Percentiles rank a stretch among this genome's conserved stretches.
These are phyloP conservation scores for Mastomys natalensis DNA, from an alignment of 2,113 vertebrate species.

Conservation along the genomic window DNA sequence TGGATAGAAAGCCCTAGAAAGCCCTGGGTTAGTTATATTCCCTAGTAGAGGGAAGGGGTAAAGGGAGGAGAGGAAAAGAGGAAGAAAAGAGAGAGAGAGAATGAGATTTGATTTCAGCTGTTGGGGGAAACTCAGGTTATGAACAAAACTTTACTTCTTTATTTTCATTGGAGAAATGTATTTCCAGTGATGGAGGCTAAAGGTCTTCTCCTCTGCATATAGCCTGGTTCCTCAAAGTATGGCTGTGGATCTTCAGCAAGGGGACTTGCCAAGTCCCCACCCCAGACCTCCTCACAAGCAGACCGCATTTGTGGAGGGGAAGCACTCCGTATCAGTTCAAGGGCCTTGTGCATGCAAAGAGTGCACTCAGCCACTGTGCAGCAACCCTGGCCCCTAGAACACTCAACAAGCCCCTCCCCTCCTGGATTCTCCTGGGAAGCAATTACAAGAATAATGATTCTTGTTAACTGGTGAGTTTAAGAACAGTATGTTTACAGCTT, in stretches of 20 bases:
- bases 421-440: neutral
- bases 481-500: conserved; percentile 14
- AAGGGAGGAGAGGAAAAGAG: too few relatives aligned
- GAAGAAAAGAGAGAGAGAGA: too few relatives aligned
- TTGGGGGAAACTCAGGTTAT: neutral
- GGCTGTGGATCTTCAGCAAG: neutral
- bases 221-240: neutral
- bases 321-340: neutral
- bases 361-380: neutral
- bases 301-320: neutral
- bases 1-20: neutral
- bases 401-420: neutral
- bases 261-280: neutral
- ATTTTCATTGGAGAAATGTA: neutral
- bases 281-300: neutral
- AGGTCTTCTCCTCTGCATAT: neutral
- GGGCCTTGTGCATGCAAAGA: neutral
- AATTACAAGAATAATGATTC: neutral
- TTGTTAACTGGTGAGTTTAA: conserved; percentile 53
- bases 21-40: neutral
- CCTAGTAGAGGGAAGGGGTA: neutral
- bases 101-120: neutral
- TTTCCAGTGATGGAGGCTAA: neutral
- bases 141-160: neutral
- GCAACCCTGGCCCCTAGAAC: neutral